Conservation (phyloP, 2,113 vertebrate genomes). For the Camelus dromedarius region DNA sequence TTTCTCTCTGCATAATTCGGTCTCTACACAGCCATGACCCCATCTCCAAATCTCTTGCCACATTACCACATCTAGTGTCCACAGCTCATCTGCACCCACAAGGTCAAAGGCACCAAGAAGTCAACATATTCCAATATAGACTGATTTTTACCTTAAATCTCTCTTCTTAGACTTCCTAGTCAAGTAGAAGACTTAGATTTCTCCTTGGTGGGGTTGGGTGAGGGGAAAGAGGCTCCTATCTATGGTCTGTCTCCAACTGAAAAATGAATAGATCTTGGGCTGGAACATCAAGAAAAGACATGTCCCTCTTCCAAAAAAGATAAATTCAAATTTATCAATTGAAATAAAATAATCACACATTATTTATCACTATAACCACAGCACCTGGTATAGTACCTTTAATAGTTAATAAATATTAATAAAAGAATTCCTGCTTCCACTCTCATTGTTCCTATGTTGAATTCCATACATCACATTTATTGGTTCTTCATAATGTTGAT, state of each 20-base stretch:
- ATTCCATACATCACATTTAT: not conserved
- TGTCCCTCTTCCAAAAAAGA: not conserved
- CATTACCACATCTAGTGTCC: not conserved
- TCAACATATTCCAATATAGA: not conserved
- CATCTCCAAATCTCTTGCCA: not conserved
- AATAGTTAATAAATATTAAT: not conserved
- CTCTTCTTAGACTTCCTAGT: not conserved
- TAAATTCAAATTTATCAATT: not conserved
- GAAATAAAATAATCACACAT: not conserved
- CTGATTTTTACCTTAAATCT: not conserved
- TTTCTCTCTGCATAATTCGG: not conserved
- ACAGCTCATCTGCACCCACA: not conserved
- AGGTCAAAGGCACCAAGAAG: not conserved
- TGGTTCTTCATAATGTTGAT: not conserved
- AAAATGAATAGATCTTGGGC: not conserved
- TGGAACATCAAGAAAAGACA: not conserved
- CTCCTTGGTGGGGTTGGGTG: not conserved
- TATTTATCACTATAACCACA: not conserved
- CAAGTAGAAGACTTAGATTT: not conserved
- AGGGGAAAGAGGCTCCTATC: not conserved
- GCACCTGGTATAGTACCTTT: not conserved
- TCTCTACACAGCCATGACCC: not conserved
- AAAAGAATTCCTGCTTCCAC: not conserved
- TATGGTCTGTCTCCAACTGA: not conserved
- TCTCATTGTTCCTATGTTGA: not conserved